Evolutionary conservation across 2,797 vertebrate genomes (phyloP).

Genomic region (Clarias fuscus): DNA sequence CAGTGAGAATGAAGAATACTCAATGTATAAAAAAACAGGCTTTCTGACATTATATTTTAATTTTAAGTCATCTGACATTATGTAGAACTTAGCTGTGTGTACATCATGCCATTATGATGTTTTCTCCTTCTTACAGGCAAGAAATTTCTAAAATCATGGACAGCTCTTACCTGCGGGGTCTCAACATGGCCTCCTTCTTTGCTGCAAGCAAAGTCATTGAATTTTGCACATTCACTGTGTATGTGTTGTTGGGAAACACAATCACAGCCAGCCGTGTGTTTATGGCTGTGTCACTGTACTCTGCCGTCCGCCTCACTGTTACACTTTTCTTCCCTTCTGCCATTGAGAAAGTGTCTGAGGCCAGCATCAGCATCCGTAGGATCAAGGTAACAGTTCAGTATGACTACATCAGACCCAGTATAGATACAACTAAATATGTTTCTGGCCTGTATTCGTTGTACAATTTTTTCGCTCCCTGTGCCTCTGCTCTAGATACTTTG

Average conservation of each 20-base stretch:
- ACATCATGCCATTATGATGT: neutral
- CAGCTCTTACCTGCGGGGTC: slow-evolving; percentile 90
- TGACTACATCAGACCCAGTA: neutral
- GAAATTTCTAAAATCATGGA: slow-evolving; percentile 89
- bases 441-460: neutral
- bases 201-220: slow-evolving; percentile 89
- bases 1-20: neutral
- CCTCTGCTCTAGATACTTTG: neutral
- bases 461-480: neutral
- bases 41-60: neutral
- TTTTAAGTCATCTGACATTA: neutral
- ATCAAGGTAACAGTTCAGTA: slow-evolving; percentile 79
- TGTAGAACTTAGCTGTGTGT: neutral
- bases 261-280: slow-evolving; percentile 88
- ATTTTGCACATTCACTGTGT: slow-evolving; percentile 88
- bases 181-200: slow-evolving; percentile 95
- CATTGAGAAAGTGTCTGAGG: slow-evolving; percentile 85
- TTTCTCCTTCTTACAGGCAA: slow-evolving; percentile 73
- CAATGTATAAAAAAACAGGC: neutral
- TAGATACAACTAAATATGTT: neutral
- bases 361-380: slow-evolving; percentile 85
- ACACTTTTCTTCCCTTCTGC: slow-evolving; percentile 92
- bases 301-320: slow-evolving; percentile 86
- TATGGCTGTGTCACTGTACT: slow-evolving; percentile 86
- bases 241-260: slow-evolving; percentile 81